Conservation (phyloP, 2,797 vertebrate species). For the Helarctos malayanus region DNA sequence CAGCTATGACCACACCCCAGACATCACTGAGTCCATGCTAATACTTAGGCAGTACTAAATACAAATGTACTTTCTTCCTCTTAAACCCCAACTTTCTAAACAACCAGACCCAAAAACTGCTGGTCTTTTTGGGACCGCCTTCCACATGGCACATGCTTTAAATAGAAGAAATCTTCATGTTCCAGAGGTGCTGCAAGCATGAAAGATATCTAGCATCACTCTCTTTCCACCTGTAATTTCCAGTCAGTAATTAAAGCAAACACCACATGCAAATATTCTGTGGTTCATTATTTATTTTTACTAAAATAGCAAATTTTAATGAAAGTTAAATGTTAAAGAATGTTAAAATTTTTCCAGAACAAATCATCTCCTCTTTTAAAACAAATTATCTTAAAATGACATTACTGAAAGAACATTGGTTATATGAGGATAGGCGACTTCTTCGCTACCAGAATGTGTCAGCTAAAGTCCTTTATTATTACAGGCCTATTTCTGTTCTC, state of each 20-base stretch:
- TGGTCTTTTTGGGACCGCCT: background rate
- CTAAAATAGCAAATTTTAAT: background rate
- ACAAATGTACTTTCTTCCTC: background rate
- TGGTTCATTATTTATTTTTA: slow-evolving; percentile 40
- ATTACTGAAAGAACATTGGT: background rate
- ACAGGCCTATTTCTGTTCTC: background rate
- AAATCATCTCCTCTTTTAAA: background rate
- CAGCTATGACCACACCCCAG: accelerated
- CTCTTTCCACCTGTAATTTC: background rate
- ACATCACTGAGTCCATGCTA: background rate
- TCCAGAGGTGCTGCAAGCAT: background rate
- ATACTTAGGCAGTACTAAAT: background rate
- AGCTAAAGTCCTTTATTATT: background rate
- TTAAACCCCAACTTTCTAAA: background rate
- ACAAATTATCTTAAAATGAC: slow-evolving; percentile 30
- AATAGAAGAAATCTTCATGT: background rate
- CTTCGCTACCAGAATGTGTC: background rate
- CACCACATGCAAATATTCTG: background rate
- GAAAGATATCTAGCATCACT: background rate
- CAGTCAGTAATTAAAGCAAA: background rate
- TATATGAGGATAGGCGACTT: background rate
- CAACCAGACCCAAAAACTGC: background rate
- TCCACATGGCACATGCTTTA: background rate
- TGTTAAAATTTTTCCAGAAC: background rate
- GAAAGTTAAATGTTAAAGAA: slow-evolving; percentile 33